Evolutionary conservation across 2,888 invertebrate genomes (phyloP).

Genomic region (Xestia ashworthii): DNA sequence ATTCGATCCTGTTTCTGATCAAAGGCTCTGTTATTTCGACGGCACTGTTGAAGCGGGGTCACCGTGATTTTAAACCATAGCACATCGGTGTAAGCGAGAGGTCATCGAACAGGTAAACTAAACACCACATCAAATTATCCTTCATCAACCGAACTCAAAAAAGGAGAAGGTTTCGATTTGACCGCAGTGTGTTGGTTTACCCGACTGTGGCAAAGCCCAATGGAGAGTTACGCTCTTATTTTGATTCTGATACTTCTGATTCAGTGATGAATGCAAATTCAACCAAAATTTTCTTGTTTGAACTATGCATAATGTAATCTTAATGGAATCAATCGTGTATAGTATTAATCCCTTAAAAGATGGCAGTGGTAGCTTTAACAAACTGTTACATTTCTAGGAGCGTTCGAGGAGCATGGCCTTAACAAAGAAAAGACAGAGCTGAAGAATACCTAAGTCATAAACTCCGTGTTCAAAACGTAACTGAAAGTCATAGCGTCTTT

Average conservation of each 20-base stretch:
- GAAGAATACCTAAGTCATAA: background rate
- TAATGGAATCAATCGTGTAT: background rate
- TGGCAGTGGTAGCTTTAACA: background rate
- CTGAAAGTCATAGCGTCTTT: background rate
- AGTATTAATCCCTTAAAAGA: background rate
- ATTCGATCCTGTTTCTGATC: no score
- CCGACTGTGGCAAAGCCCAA: no score
- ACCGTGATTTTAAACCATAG: background rate
- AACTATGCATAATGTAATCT: background rate
- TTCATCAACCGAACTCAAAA: background rate
- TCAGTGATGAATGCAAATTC: background rate
- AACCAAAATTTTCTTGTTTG: background rate
- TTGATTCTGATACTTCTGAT: background rate
- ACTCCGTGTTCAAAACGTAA: background rate
- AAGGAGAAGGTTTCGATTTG: conserved; percentile 1
- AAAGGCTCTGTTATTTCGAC: background rate
- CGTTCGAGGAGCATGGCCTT: background rate
- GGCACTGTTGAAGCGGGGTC: background rate
- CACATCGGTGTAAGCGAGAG: background rate
- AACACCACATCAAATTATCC: background rate
- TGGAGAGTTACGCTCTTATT: no score
- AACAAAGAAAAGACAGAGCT: background rate
- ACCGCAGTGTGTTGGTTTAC: background rate
- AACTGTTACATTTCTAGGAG: background rate
- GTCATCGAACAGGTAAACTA: conserved; percentile 11